Evolutionary conservation across 2,113 vertebrate species (phyloP).

Genomic region (Perca schrenkii): DNA sequence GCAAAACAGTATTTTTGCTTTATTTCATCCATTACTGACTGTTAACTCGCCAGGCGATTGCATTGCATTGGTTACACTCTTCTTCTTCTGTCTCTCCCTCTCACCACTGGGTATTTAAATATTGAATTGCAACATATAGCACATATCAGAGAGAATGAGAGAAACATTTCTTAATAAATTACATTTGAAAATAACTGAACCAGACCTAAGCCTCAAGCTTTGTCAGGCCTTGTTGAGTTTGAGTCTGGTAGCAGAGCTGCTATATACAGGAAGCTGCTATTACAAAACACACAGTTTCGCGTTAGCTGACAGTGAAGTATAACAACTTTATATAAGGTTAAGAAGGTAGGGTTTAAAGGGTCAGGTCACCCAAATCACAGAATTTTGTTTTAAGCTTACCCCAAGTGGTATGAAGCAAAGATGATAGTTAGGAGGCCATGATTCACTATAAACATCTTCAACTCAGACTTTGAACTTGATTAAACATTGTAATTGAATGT

Average conservation of each 20-base stretch:
- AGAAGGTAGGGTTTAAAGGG: neutral
- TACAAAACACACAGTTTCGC: neutral
- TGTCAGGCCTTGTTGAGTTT: conserved; percentile 28
- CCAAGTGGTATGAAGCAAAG: neutral
- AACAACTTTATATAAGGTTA: neutral
- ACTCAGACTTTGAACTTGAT: conserved; percentile 10
- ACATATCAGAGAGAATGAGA: conserved; percentile 22
- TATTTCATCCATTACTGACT: conserved; percentile 23
- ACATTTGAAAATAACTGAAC: conserved; percentile 26
- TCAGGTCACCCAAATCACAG: neutral
- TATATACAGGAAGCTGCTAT: neutral
- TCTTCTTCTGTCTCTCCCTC: neutral
- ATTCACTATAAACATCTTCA: neutral
- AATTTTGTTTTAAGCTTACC: neutral
- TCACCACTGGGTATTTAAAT: conserved; percentile 26
- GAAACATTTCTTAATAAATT: conserved; percentile 27
- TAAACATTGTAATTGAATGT: conserved; percentile 21
- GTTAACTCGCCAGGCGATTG: conserved; percentile 8
- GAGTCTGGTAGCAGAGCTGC: neutral
- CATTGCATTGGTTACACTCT: conserved; percentile 8
- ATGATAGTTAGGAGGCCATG: neutral
- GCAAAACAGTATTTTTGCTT: conserved; percentile 10
- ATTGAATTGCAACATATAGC: conserved; percentile 32
- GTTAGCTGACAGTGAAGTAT: neutral
- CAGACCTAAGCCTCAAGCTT: conserved; percentile 24